Evolutionary conservation across 2,888 invertebrate genomes (phyloP), one percentile per base, ranked within the genome.

Genomic region (Drosophila acutilabella): DNA sequence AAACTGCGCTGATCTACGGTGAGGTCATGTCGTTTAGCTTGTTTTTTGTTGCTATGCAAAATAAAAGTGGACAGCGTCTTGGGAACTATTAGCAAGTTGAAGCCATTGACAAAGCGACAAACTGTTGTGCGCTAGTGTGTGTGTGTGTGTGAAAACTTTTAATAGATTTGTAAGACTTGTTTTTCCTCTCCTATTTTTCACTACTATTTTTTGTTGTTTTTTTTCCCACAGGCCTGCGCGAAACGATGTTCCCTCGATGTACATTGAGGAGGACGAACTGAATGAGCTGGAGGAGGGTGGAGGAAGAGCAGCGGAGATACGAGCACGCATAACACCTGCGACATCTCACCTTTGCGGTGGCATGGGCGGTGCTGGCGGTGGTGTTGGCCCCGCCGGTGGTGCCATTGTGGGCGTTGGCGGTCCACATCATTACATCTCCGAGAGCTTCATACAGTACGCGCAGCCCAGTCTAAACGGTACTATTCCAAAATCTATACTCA

Each of bases 391-490:
- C 16, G 38, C 67, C 14, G 64, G 70, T 45, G 83, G 74, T 4
- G 70, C 62, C 41, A 77, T 88, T 45, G 67, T 85, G 26, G 81
- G 88, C 59, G 73, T 87, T 38, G 76, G 61, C 40, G 91, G 91
- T 41, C 91, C 92, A 53, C 91, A 91, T 78, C 91, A 92, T 67
- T 93, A 93, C 75, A 91, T 93, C 76, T 92, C 93, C 57, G 93
- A 93, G 85, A 92, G 93, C 86, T 92, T 93, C 81, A 93, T 93
- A 68, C 93, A 93, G 80, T 93, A 93, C 71, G 92, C 93, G 65
- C 93, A 93, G 82, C 93, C 93, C 78, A 92, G 92, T 80, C 89
- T 93, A 85, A 93, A 93, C 89, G 93, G 93, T 93, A 92, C 91
- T 88, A 93, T 92, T 89, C 91, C 91, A 86, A 90, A 89, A 88